Base-by-base conservation (phyloP, 2,888 invertebrate genomes). In the Ennomos quercinarius region DNA sequence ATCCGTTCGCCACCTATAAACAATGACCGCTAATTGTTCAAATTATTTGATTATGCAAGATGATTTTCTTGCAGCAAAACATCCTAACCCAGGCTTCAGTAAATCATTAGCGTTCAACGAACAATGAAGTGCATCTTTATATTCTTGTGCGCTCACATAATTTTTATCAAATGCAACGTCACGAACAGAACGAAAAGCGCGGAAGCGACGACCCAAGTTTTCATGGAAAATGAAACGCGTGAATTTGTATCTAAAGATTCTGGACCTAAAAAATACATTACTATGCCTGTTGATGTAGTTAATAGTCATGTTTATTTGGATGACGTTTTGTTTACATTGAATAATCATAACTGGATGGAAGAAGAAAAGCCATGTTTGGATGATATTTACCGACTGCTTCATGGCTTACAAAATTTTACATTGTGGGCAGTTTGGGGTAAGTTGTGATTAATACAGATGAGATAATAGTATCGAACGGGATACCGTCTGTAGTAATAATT, bases 341-440 rank as follows among this genome's bases (percentile, higher is more conserved):
- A 80, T 49, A 82, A 74, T 64, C 87, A 85, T 55, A 81, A 87
- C 61, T 92, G 91, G 91, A 83, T 78, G 2, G 63, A 57, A 0
- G 83, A 82, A 1, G 90, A 91, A 48, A 66, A 80, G 10, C 81
- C 82, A 0, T 92, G 92, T 55, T 66, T 90, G 60, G 75, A 86
- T 36, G 79, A 86, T 37, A 89, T 90, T 1, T 66, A 86, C 35
- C 63, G 68, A n/a, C 64, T 91, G 72, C 73, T 92, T 10, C 71
- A 77, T 6, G 80, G 80, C 46, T 75, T 94, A 66, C 88, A 91
- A 68, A 94, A 94, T 70, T 91, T 93, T 59, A 93, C 94, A 0
- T 68, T 94, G 12, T 94, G 94, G 94, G 93, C 94, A 0, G 91
- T 93, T 64, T 93, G 93, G 92, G 89, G 94, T 93, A 77, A 88